Evolutionary conservation across 2,797 vertebrate genomes (phyloP).

Genomic region (Chiloscyllium punctatum): DNA sequence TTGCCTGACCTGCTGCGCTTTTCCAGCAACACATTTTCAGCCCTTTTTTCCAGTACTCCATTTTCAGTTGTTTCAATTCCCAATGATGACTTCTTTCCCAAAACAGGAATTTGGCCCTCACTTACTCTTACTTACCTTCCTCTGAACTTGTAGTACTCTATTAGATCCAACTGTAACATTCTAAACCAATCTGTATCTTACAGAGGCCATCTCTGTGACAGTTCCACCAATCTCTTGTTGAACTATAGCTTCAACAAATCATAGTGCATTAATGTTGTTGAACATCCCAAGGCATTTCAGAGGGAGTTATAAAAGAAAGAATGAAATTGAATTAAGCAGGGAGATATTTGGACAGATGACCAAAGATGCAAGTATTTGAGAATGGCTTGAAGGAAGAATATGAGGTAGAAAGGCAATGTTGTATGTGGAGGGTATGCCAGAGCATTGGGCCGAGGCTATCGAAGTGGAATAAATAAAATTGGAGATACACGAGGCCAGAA

Average conservation of each 20-base stretch:
- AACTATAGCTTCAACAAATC: not conserved
- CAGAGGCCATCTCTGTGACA: not conserved
- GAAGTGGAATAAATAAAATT: not conserved
- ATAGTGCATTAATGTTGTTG: not conserved
- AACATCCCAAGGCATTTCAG: not conserved
- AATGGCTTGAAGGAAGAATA: not conserved
- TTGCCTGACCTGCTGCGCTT: too few relatives aligned
- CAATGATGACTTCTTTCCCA: not conserved
- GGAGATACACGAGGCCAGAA: not conserved
- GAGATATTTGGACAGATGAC: not conserved
- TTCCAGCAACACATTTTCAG: not conserved
- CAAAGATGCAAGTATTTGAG: not conserved
- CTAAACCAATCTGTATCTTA: not conserved
- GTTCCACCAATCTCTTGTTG: too few relatives aligned
- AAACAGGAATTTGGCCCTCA: not conserved
- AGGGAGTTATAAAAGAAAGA: not conserved
- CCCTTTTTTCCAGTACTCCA: not conserved
- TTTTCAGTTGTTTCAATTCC: not conserved
- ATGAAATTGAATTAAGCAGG: not conserved
- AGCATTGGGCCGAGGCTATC: not conserved
- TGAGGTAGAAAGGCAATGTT: not conserved
- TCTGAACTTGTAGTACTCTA: not conserved
- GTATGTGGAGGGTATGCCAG: not conserved
- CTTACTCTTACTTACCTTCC: not conserved
- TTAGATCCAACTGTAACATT: not conserved